These are phyloP conservation scores for Eugnorisma glareosa DNA, from an alignment of 2,888 invertebrate genomes.

Conservation along the genomic window DNA sequence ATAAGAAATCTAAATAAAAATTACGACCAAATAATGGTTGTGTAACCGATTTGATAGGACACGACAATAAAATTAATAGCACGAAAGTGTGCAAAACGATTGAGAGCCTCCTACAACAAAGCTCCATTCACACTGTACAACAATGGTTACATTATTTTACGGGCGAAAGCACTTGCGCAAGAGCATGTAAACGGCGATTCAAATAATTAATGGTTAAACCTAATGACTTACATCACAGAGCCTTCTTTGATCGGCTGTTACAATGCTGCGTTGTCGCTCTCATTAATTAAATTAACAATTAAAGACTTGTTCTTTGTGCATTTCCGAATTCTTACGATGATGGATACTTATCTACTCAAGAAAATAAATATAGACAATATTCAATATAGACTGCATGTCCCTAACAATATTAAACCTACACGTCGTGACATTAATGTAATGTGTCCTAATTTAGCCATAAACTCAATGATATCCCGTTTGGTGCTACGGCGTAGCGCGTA, in stretches of 20 bases:
- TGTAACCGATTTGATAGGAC: slow-evolving; percentile 71
- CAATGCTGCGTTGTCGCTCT: slow-evolving; percentile 70
- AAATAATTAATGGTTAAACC: slow-evolving; percentile 87
- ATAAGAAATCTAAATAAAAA: slow-evolving; percentile 67
- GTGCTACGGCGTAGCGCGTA: slow-evolving; percentile 53
- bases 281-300: slow-evolving; percentile 69
- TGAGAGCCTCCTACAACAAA: slow-evolving; percentile 82
- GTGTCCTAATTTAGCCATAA: slow-evolving; percentile 10
- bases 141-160: slow-evolving; percentile 88
- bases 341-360: background rate
- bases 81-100: slow-evolving; percentile 77
- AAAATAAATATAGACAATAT: background rate
- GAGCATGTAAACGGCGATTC: slow-evolving; percentile 84
- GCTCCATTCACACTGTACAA: slow-evolving; percentile 81
- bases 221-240: slow-evolving; percentile 84
- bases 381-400: background rate
- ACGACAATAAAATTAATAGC: slow-evolving; percentile 75
- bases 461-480: background rate
- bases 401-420: background rate
- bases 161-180: slow-evolving; percentile 85
- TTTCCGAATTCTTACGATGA: slow-evolving; percentile 26
- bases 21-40: slow-evolving; percentile 62
- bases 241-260: slow-evolving; percentile 73
- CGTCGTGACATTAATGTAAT: background rate
- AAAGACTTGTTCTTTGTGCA: slow-evolving; percentile 41